Base-by-base conservation (phyloP, 2,888 invertebrate species). In the Lottia scabra region DNA sequence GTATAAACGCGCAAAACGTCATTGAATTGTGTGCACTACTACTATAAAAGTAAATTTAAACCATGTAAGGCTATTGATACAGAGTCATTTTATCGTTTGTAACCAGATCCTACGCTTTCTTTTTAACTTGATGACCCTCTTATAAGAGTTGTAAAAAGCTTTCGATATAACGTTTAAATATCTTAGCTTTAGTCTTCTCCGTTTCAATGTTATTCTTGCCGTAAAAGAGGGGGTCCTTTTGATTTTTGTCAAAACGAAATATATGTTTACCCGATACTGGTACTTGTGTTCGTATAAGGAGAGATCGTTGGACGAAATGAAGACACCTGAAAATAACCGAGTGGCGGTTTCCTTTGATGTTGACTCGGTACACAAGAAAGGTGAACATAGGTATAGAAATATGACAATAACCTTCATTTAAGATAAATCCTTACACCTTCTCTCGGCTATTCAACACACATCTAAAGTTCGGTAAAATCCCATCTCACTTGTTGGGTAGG, bases 191-290 rank as follows among this genome's bases (percentile, higher is more conserved):
- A 23, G 23, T 56, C 56, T 56, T 56, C 56, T 56, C 56, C 19
- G 56, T 56, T 56, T 56, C 56, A 56, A 19, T 56, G 56, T 56
- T 56, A 56, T 56, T 56, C 23, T 56, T 56, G 23, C 19, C 23
- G 56, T 56, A 56, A 56, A 56, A 56, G 38, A 38, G 56, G 56
- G 19, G 13, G 19, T 23, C 23, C 23, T 56, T 56, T 23, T 56
- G 56, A 56, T 56, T 56, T 56, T 56, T 56, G 56, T 56, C 56
- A 23, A 56, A 56, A 56, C 56, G 56, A 56, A 13, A 56, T 56
- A 56, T 56, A 56, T 56, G 56, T 56, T 56, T 56, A 56, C 56
- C 56, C 56, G 56, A 56, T 23, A 56, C 19, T 10, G 56, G 56
- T 56, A 56, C 23, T 56, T 56, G 13, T 38, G 19, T 23, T 23